Percentiles rank a stretch among this genome's conserved stretches.
These are phyloP conservation scores for Dendrolimus punctatus DNA, from an alignment of 1,140 invertebrate species.

Conservation along the genomic window DNA sequence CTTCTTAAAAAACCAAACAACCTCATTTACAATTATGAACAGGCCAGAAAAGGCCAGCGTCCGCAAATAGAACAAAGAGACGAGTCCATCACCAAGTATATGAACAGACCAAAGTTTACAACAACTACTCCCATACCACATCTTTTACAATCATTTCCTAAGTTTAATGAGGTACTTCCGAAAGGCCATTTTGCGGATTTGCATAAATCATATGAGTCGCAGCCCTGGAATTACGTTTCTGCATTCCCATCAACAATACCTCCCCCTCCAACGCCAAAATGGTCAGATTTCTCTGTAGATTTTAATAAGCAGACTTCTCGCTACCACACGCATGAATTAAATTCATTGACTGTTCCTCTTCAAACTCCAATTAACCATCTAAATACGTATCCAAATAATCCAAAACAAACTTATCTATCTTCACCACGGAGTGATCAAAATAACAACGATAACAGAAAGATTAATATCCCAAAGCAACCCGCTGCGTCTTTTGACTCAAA, in stretches of 20 bases:
- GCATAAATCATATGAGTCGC: background rate
- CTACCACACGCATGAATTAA: background rate
- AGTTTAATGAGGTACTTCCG: no score
- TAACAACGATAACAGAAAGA: no score
- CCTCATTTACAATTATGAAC: conserved; percentile 27
- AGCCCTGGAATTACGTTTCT: conserved; percentile 2
- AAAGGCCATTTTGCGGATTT: background rate
- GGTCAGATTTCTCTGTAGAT: conserved; percentile 1
- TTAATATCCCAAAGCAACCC: no score
- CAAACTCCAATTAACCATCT: background rate
- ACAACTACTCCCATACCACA: background rate
- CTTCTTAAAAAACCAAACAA: conserved; percentile 16
- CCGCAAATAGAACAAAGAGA: conserved; percentile 26
- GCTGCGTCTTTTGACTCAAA: no score
- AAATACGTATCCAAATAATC: no score
- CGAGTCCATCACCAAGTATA: conserved; percentile 28
- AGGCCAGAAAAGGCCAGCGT: conserved; percentile 19
- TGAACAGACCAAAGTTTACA: conserved; percentile 15
- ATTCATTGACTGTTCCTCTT: background rate
- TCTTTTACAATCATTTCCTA: no score
- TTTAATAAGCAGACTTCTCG: conserved; percentile 1
- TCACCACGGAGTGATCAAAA: no score
- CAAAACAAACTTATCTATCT: no score
- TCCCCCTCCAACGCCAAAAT: conserved; percentile 3
- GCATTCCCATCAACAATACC: conserved; percentile 3